Conservation (phyloP, 2,888 invertebrate genomes). For the Tetramorium bicarinatum region DNA sequence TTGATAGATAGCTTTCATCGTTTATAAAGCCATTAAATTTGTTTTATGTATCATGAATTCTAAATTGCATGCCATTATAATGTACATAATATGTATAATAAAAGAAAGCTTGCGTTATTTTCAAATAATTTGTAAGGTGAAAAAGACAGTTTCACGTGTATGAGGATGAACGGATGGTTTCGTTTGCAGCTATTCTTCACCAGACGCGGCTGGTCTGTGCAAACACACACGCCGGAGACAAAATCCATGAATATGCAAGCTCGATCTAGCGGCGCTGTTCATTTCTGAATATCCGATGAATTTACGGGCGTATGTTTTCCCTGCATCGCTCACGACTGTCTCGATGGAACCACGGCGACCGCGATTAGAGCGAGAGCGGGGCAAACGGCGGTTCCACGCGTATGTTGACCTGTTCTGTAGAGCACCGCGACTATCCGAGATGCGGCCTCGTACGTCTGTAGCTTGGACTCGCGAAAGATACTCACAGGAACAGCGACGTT, state of each 20-base stretch:
- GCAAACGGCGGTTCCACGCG: conserved; percentile 2
- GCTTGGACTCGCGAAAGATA: background rate
- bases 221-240: conserved; percentile 45
- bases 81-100: background rate
- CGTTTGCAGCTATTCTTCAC: conserved; percentile 17
- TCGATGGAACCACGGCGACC: conserved; percentile 34
- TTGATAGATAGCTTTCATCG: background rate
- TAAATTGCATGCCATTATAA: background rate
- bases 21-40: background rate
- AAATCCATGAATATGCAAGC: conserved; percentile 67
- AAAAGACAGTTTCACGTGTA: background rate
- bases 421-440: conserved; percentile 15
- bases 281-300: conserved; percentile 59
- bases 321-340: conserved; percentile 54
- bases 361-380: conserved; percentile 6
- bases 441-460: background rate
- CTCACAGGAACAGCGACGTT: background rate
- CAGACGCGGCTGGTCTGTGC: conserved; percentile 4
- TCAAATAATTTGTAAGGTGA: conserved; percentile 2
- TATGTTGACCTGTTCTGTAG: conserved; percentile 22
- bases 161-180: background rate
- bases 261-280: conserved; percentile 28
- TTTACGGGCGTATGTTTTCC: conserved; percentile 27
- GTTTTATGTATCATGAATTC: background rate
- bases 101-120: background rate